These are phyloP conservation scores for Sardinella longiceps DNA, from an alignment of 2,797 vertebrate species.

Conservation along the genomic window DNA sequence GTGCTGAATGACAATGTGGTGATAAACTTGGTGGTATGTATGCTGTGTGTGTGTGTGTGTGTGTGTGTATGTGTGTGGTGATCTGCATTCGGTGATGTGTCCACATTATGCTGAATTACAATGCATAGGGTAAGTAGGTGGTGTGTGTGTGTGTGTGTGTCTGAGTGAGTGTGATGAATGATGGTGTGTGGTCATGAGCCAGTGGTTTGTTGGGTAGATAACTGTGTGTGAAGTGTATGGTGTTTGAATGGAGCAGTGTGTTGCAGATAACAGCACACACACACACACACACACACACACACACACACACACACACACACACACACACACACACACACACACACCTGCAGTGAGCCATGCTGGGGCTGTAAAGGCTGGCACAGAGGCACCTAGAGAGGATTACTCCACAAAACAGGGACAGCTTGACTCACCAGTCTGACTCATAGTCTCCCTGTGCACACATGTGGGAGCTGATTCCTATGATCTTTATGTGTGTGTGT, in stretches of 20 bases:
- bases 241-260: not conserved
- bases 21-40: not conserved
- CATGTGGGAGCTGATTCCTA: conserved; percentile 2
- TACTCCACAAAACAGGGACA: not conserved
- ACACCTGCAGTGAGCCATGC: not conserved
- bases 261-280: conserved; percentile 39
- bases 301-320: conserved; percentile 38
- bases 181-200: not conserved
- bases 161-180: not conserved
- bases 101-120: not conserved
- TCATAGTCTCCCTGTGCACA: not conserved
- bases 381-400: not conserved
- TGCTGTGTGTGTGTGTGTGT: not conserved
- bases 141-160: not conserved
- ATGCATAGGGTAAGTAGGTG: no score
- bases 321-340: conserved; percentile 25
- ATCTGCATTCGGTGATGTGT: not conserved
- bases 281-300: conserved; percentile 55
- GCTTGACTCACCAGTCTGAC: not conserved
- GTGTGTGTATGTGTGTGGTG: not conserved
- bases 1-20: not conserved
- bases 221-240: not conserved
- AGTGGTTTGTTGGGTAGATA: not conserved
- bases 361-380: not conserved
- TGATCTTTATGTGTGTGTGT: not conserved